Percentiles rank a stretch among this genome's conserved stretches.
Conservation (phyloP, 2,113 vertebrate species). For the Grammomys surdaster region DNA sequence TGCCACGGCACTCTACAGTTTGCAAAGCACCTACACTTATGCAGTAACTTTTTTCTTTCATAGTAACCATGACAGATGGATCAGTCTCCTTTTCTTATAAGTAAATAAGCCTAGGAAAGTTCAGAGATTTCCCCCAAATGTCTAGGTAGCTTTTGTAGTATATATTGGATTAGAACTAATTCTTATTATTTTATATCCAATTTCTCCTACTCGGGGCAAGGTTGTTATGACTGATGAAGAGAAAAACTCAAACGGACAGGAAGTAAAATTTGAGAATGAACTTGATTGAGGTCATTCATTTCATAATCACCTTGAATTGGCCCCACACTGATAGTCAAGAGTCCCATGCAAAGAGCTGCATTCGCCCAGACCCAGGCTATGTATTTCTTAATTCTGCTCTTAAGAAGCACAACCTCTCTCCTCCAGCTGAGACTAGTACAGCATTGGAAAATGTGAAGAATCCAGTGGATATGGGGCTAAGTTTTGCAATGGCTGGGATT, state of each 20-base stretch:
- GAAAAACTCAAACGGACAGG: background rate
- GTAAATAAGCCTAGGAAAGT: background rate
- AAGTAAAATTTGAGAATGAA: constrained; percentile 19
- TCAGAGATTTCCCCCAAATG: background rate
- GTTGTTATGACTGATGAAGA: background rate
- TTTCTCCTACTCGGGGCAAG: background rate
- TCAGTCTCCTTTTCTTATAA: background rate
- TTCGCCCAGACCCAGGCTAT: background rate
- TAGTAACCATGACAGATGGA: background rate
- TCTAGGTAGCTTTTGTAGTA: background rate
- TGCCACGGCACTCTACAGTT: background rate
- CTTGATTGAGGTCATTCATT: background rate
- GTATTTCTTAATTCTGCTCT: background rate
- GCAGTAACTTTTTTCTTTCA: background rate
- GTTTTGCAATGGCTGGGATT: background rate
- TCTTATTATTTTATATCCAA: constrained; percentile 36
- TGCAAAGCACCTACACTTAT: background rate
- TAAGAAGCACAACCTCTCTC: background rate
- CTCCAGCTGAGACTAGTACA: background rate
- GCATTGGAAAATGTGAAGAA: background rate
- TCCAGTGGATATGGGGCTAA: background rate
- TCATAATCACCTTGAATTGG: background rate
- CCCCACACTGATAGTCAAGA: too few relatives aligned
- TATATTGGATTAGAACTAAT: background rate
- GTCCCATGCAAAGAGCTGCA: too few relatives aligned